These are phyloP conservation scores for Microctenopoma stevenorrisi DNA, from an alignment of 2,797 vertebrate genomes.

Conservation along the genomic window DNA sequence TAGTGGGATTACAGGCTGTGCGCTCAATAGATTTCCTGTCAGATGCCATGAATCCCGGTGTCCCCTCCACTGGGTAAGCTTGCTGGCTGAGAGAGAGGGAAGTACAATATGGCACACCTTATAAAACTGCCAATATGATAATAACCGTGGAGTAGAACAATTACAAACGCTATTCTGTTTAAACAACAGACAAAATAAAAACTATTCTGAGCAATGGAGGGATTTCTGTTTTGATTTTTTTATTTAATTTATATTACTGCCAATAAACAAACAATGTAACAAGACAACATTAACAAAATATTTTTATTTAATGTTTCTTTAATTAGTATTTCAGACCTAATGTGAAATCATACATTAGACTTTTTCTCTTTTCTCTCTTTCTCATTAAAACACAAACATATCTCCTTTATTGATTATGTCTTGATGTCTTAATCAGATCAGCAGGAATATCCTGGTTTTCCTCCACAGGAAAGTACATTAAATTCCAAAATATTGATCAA, in stretches of 20 bases:
- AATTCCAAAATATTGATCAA: slow-evolving; percentile 82
- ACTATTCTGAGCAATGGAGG: background rate
- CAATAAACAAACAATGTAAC: background rate
- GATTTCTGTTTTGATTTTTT: background rate
- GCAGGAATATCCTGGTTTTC: slow-evolving; percentile 66
- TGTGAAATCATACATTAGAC: slow-evolving; percentile 49
- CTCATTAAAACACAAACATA: slow-evolving; percentile 80
- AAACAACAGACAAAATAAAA: background rate
- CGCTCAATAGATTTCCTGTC: slow-evolving; percentile 91
- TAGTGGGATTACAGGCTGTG: slow-evolving; percentile 86
- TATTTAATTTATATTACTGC: slow-evolving; percentile 1
- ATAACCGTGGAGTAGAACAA: slow-evolving; percentile 5
- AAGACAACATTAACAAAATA: slow-evolving; percentile 3
- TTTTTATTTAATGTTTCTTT: background rate
- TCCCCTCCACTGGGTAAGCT: slow-evolving; percentile 81
- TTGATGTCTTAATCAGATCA: slow-evolving; percentile 82
- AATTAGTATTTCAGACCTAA: background rate
- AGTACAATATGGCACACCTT: slow-evolving; percentile 44
- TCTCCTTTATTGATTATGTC: slow-evolving; percentile 81
- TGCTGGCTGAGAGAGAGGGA: slow-evolving; percentile 52
- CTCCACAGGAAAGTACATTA: slow-evolving; percentile 73
- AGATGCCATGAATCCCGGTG: slow-evolving; percentile 86
- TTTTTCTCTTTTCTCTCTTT: slow-evolving; percentile 35
- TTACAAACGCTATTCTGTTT: background rate
- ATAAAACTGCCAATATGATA: slow-evolving; percentile 22